phyloP scores from a whole-genome alignment of 2,888 invertebrate species.

The Drosophila setosimentum region DNA sequence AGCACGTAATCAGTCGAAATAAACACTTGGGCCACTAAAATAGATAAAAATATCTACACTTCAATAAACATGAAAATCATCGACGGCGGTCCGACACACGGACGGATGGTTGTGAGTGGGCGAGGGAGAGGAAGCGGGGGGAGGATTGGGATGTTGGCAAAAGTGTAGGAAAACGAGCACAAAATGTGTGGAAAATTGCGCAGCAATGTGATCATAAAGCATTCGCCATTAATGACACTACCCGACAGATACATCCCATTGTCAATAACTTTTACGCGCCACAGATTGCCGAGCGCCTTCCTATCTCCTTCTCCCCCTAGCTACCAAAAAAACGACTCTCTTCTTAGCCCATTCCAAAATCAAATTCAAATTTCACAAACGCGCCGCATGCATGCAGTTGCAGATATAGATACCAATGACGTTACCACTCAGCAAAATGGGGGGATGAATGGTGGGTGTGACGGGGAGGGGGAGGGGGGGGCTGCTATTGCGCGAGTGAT shows the following conservation, averaged over 20 bases:
- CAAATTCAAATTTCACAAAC: conserved; percentile 79
- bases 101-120: neutral
- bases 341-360: conserved; percentile 58
- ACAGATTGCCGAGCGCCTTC: conserved; percentile 67
- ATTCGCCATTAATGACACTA: conserved; percentile 83
- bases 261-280: conserved; percentile 82
- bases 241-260: conserved; percentile 84
- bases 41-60: conserved; percentile 81
- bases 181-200: conserved; percentile 81
- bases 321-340: neutral
- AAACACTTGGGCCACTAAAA: conserved; percentile 80
- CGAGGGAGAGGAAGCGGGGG: neutral
- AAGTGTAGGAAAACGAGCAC: conserved; percentile 44
- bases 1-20: conserved; percentile 77
- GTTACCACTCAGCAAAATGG: conserved; percentile 40
- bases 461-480: conserved; percentile 9
- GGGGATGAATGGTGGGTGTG: neutral
- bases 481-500: conserved; percentile 72
- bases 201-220: conserved; percentile 82
- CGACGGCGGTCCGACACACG: conserved; percentile 35
- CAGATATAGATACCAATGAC: conserved; percentile 49
- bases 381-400: conserved; percentile 50
- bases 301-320: neutral
- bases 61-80: conserved; percentile 82
- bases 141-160: neutral